Conservation (phyloP, 1,140 invertebrate genomes). For the Drosophila ananassae region DNA sequence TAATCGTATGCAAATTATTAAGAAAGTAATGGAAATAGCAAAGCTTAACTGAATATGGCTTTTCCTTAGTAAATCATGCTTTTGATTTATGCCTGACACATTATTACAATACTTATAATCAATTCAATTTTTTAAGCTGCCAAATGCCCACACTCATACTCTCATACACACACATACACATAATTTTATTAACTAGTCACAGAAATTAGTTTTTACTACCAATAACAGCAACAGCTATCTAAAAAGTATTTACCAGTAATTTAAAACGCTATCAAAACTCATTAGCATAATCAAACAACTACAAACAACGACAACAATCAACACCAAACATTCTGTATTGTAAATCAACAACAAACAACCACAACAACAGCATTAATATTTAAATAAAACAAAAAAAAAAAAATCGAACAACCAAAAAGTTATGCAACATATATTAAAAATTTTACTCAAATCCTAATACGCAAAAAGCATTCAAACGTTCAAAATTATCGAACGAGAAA, state of each 20-base stretch:
- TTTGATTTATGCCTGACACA: conserved; percentile 78
- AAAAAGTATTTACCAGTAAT: conserved; percentile 50
- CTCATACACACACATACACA: conserved; percentile 38
- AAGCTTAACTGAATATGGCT: conserved; percentile 73
- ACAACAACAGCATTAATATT: conserved; percentile 53
- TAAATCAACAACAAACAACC: conserved; percentile 48
- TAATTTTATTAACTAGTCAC: conserved; percentile 68
- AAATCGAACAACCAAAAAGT: conserved; percentile 36
- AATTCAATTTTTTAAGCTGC: conserved; percentile 58
- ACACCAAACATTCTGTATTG: conserved; percentile 50
- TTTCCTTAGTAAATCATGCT: conserved; percentile 77
- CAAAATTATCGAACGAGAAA: conserved; percentile 29
- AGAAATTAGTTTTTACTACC: conserved; percentile 62
- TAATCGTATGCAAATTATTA: conserved; percentile 25
- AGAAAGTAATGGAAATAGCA: conserved; percentile 52
- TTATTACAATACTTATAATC: conserved; percentile 55
- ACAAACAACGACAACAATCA: conserved; percentile 19
- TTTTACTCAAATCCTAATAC: conserved; percentile 25
- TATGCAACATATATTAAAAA: conserved; percentile 44
- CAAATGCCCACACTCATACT: conserved; percentile 29
- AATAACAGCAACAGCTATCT: conserved; percentile 45
- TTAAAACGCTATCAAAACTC: conserved; percentile 65
- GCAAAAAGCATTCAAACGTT: conserved; percentile 29
- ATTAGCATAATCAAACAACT: conserved; percentile 57
- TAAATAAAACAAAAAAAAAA: conserved; percentile 18